Percentiles rank a stretch among this genome's conserved stretches.
phyloP scores from a whole-genome alignment of 1,140 invertebrate species.

The Psilanteris sp. region DNA sequence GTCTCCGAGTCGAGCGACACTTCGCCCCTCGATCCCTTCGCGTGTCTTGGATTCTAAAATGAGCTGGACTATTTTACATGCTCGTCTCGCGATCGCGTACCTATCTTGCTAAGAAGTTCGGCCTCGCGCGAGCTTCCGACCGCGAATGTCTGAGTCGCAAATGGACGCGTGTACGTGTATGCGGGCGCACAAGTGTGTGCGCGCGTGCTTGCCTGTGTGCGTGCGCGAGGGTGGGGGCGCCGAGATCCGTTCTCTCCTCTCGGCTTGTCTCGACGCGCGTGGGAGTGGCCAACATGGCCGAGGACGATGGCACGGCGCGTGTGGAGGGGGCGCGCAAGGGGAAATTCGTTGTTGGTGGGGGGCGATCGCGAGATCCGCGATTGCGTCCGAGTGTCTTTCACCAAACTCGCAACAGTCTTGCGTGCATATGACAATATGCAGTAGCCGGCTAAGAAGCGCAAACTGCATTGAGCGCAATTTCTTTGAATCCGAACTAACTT shows the following conservation, averaged over 20 bases:
- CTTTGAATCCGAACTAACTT: no score
- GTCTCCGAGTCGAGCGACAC: slow-evolving; percentile 24
- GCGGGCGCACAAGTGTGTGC: no score
- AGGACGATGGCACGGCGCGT: slow-evolving; percentile 64
- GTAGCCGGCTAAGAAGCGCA: slow-evolving; percentile 39
- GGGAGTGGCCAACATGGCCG: slow-evolving; percentile 77
- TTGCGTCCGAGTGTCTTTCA: slow-evolving; percentile 55
- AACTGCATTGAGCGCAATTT: no score
- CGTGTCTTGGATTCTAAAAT: slow-evolving; percentile 76
- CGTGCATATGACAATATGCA: slow-evolving; percentile 53
- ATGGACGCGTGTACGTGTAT: slow-evolving; percentile 47
- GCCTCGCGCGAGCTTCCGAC: slow-evolving; percentile 41
- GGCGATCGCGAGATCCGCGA: slow-evolving; percentile 41
- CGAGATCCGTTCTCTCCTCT: slow-evolving; percentile 1
- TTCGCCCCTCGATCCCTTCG: slow-evolving; percentile 31
- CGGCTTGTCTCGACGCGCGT: slow-evolving; percentile 39
- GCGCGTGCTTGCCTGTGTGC: no score
- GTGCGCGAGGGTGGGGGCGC: slow-evolving; percentile 41
- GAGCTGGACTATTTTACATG: slow-evolving; percentile 67
- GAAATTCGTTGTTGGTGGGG: slow-evolving; percentile 55
- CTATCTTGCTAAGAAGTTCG: slow-evolving; percentile 55
- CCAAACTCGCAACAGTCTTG: slow-evolving; percentile 31
- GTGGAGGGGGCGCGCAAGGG: slow-evolving; percentile 69
- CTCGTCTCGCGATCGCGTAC: slow-evolving; percentile 39
- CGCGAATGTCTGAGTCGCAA: slow-evolving; percentile 45